phyloP scores from a whole-genome alignment of 2,888 invertebrate genomes.

The Argyra leucocephala region DNA sequence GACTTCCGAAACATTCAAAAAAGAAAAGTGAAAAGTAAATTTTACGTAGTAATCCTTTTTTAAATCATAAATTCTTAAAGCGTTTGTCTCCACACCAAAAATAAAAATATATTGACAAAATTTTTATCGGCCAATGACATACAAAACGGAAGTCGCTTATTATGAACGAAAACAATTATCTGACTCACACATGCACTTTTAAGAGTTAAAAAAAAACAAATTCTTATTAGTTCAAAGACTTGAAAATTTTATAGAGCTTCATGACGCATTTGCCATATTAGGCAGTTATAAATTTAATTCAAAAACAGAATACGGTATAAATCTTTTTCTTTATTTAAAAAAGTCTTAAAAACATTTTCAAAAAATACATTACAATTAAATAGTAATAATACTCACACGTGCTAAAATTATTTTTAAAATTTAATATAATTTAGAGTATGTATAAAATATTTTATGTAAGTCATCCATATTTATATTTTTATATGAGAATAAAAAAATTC shows the following conservation, averaged over 20 bases:
- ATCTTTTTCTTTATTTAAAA: background rate
- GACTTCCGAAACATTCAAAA: background rate
- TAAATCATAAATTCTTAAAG: too few species aligned
- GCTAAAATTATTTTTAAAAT: background rate
- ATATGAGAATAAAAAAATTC: background rate
- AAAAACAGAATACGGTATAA: too few species aligned
- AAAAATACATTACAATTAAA: background rate
- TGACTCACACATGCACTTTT: background rate
- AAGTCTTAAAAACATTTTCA: background rate
- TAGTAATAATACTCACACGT: constrained; percentile 4
- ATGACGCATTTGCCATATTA: too few species aligned
- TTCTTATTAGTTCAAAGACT: too few species aligned
- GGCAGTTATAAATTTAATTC: too few species aligned
- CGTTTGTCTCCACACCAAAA: background rate
- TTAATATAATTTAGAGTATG: background rate
- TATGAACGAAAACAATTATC: background rate
- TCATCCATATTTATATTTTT: background rate
- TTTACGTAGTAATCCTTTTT: too few species aligned
- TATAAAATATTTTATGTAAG: background rate
- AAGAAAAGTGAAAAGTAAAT: background rate
- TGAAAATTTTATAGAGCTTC: too few species aligned
- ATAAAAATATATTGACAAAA: background rate
- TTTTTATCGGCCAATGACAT: background rate
- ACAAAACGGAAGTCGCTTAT: background rate
- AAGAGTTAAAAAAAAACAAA: too few species aligned